These are phyloP conservation scores for Parnassius mnemosyne DNA, from an alignment of 2,888 invertebrate species.

Conservation along the genomic window DNA sequence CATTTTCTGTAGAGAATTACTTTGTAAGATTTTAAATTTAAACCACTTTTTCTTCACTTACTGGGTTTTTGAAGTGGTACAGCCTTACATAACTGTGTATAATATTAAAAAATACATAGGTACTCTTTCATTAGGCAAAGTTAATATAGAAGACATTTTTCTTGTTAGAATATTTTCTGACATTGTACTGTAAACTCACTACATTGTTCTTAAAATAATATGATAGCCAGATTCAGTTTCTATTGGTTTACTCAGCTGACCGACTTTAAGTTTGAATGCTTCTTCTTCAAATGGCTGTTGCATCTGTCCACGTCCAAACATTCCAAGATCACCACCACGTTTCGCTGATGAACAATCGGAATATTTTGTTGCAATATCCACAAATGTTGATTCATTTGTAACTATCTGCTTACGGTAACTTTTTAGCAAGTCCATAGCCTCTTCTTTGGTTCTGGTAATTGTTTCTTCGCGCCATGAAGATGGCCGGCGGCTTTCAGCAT, in stretches of 20 bases:
- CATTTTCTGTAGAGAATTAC: too few species aligned
- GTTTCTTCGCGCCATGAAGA: constrained; percentile 97
- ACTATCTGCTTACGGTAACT: constrained; percentile 91
- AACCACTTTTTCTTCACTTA: too few species aligned
- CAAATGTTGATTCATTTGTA: constrained; percentile 88
- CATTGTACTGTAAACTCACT: constrained; percentile 38
- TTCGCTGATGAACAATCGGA: constrained; percentile 99
- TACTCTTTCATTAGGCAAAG: too few species aligned
- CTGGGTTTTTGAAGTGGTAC: too few species aligned
- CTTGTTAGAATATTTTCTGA: too few species aligned
- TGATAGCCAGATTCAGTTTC: constrained; percentile 98
- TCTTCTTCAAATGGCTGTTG: constrained; percentile 99
- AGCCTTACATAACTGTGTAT: too few species aligned
- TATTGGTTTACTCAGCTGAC: constrained; percentile 94
- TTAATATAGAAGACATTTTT: constrained; percentile 8
- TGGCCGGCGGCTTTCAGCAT: constrained; percentile 93
- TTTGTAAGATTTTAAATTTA: too few species aligned
- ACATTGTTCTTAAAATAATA: constrained; percentile 95
- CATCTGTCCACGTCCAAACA: constrained; percentile 96
- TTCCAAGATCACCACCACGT: constrained; percentile 96
- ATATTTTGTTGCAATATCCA: constrained; percentile 92
- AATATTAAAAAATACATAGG: too few species aligned
- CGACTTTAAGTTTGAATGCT: constrained; percentile 94
- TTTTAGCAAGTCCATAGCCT: constrained; percentile 92
- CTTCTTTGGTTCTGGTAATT: constrained; percentile 94